Conservation (phyloP, 30 jellyfish, hydroid and myxozoan species). For the Catostylus mosaicus region DNA sequence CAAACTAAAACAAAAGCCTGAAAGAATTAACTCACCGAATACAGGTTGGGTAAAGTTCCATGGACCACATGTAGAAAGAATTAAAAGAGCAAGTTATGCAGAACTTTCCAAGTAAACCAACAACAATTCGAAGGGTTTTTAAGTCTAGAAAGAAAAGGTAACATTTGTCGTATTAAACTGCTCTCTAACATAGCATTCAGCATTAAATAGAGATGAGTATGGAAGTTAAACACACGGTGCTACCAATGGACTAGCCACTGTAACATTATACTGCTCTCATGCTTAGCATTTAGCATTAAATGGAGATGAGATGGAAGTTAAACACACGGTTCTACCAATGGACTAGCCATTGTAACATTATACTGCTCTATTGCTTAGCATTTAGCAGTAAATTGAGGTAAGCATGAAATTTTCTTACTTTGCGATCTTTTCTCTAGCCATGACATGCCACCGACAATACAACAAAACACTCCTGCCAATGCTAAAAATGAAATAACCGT, state of each 20-base stretch:
- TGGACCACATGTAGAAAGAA: slow-evolving; percentile 87
- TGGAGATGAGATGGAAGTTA: too few relatives aligned
- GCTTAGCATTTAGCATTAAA: too few relatives aligned
- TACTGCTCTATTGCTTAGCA: too few relatives aligned
- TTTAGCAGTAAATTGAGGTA: background rate
- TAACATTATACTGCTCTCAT: too few relatives aligned
- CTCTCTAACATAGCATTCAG: background rate
- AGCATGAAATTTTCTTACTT: slow-evolving; percentile 1
- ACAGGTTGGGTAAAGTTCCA: slow-evolving; percentile 80
- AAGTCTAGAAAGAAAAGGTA: slow-evolving; percentile 28
- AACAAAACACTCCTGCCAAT: slow-evolving; percentile 76
- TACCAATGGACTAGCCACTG: too few relatives aligned
- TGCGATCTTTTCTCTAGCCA: slow-evolving; percentile 1
- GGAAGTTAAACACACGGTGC: too few relatives aligned
- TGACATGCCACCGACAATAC: slow-evolving; percentile 65
- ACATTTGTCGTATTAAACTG: background rate
- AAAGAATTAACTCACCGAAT: slow-evolving; percentile 38
- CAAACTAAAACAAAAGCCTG: too few relatives aligned
- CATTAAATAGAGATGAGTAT: too few relatives aligned
- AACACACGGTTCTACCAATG: too few relatives aligned
- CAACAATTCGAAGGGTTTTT: slow-evolving; percentile 38
- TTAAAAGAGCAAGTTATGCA: slow-evolving; percentile 74
- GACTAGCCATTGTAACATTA: too few relatives aligned
- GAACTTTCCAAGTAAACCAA: slow-evolving; percentile 76
- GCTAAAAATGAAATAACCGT: slow-evolving; percentile 50